Conservation (phyloP, 1,140 invertebrate species). For the Leptinotarsa defecta region DNA sequence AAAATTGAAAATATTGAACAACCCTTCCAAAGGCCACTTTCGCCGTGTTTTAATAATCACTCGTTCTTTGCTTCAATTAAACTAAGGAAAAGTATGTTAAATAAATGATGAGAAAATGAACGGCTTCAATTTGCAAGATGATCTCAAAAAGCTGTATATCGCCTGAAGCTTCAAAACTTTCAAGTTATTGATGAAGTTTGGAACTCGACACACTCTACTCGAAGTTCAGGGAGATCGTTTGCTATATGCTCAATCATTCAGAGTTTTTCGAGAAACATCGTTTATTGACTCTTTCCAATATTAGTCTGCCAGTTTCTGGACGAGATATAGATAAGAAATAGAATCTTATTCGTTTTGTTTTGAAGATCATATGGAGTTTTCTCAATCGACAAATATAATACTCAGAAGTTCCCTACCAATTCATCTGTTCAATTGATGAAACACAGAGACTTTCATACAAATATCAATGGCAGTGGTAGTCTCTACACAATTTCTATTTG, state of each 20-base stretch:
- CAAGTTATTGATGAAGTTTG: conserved; percentile 27
- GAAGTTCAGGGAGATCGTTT: conserved; percentile 15
- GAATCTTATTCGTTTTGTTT: background rate
- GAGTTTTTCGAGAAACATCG: conserved; percentile 6
- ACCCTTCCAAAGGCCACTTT: background rate
- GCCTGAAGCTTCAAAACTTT: conserved; percentile 22
- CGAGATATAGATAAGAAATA: background rate
- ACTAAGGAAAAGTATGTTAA: background rate
- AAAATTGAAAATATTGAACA: background rate
- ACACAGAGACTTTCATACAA: no score
- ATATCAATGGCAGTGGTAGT: no score
- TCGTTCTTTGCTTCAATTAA: background rate
- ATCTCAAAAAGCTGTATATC: conserved; percentile 7
- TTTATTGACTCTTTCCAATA: background rate
- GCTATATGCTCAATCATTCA: conserved; percentile 11
- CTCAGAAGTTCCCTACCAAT: no score
- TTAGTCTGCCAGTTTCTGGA: background rate
- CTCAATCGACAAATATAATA: no score
- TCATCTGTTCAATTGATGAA: no score
- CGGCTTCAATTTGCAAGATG: conserved; percentile 3
- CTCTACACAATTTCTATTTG: no score
- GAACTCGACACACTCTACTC: conserved; percentile 19
- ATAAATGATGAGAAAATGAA: conserved; percentile 13
- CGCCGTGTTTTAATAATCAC: background rate
- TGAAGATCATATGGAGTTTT: background rate